Evolutionary conservation across 2,113 vertebrate genomes (phyloP).

Genomic region (Porphyrio hochstetteri): DNA sequence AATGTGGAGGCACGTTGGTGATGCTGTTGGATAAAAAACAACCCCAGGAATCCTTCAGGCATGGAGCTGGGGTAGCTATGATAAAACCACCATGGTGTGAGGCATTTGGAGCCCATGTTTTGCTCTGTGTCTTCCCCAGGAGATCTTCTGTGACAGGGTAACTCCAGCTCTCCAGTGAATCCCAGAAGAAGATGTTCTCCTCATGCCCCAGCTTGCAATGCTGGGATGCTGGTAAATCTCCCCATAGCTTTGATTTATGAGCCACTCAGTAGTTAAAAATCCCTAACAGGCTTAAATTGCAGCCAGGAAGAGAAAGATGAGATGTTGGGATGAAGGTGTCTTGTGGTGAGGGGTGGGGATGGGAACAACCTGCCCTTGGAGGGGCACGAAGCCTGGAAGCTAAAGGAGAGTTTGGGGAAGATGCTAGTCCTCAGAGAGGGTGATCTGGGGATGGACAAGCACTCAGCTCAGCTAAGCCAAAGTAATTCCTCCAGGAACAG

Average conservation of each 20-base stretch:
- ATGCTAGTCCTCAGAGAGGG: not conserved
- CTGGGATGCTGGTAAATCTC: not conserved
- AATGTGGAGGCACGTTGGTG: not conserved
- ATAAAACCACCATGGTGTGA: fast-evolving
- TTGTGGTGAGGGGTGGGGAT: not conserved
- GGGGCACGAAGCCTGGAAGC: not conserved
- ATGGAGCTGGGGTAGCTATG: not conserved
- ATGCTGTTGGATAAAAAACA: not conserved
- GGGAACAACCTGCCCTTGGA: not conserved
- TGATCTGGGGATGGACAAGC: not conserved
- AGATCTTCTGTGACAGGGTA: not conserved
- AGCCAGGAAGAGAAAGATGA: not conserved
- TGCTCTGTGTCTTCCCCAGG: not conserved
- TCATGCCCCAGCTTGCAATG: not conserved
- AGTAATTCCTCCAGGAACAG: not conserved
- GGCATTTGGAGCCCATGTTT: fast-evolving
- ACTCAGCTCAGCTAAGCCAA: not conserved
- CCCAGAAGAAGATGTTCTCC: not conserved
- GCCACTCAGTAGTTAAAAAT: not conserved
- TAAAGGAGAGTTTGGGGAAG: not conserved
- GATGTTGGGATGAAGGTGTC: not conserved
- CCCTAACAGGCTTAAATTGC: not conserved
- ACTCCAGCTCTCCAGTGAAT: not conserved
- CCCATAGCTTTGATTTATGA: not conserved
- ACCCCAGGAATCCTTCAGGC: not conserved